Evolutionary conservation across 2,888 invertebrate species (phyloP), one percentile per base, ranked within the genome.

Genomic region (Oxytorus armatus): DNA sequence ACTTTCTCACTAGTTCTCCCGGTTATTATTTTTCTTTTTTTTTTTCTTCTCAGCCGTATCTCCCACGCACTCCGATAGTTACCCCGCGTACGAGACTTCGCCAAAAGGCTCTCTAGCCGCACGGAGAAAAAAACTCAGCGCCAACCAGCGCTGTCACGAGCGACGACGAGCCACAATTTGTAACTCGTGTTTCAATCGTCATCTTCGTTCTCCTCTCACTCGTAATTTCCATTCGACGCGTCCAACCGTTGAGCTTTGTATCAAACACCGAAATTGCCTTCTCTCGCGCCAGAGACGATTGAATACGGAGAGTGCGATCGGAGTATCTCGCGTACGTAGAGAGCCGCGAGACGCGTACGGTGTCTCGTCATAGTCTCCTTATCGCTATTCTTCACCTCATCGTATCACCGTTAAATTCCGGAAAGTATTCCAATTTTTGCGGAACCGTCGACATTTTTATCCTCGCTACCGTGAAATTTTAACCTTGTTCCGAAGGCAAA

Each of bases 41-140:
- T 16, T 14, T 42, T 7, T 51, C 63, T 65, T 44, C 25, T 63
- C 53, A 29, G 57, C 25, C 55, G 42, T 55, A 18, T 29, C 29
- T 55, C 16, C 16, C 29, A 23, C 75, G 72, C 76, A 72, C 76
- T 66, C 42, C 25, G 66, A 79, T 79, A 76, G 65, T 79, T 72
- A 79, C 68, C 72, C 70, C 72, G 79, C 72, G 76, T 76, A 76
- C 76, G 79, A 79, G 61, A 70, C 68, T 79, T 76, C 59, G 76
- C 79, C 76, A 79, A 76, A 79, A n/a, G 61, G 72, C 11, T 47
- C 57, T 10, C 55, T 25, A 69, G 21, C 44, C 25, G 55, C 69
- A 10, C 29, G 16, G 47, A 47, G 16, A 42, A 65, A 21, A n/a
- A 8, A 47, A 29, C 14, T 4, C 68, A 42, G 21, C 25, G 23